Evolutionary conservation across 2,797 vertebrate species (phyloP), one percentile per base, ranked within the genome.

Genomic region (Alca torda): DNA sequence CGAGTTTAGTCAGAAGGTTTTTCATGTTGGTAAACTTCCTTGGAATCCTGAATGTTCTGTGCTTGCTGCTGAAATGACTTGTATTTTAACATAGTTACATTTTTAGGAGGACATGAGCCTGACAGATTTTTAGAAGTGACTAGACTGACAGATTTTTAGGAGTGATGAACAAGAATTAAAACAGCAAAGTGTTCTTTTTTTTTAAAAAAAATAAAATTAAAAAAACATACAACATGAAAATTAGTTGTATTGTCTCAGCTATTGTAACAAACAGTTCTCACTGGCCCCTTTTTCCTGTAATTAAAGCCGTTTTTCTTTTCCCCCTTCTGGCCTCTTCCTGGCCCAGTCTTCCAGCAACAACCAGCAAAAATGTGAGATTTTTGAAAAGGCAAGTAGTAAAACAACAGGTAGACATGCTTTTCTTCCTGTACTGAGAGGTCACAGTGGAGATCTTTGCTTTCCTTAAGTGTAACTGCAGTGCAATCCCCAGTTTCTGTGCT

Each of bases 251-350:
- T 94, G 56, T 91, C 76, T 87, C 26, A 15, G 74, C 87, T 90
- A 39, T 88, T 88, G 85, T 91, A 95, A 84, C 79, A 91, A 87
- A 12, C 33, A 82, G 69, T 91, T 90, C 89, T 91, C 82, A 86
- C 69, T 96, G 89, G 70, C 18, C 70, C 60, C 70, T 73, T 95
- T 91, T 96, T 97, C 96, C 96, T 95, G 94, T 96, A 93, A 95
- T 95, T 95, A 95, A 95, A 94, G 89, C 25, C n/a, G 78, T 95
- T 97, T 96, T 96, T 91, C 76, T 89, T 79, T 88, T 67, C 80
- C 79, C 74, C 39, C 20, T 90, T 79, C 91, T 90, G 94, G 94
- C 94, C 91, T 90, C 95, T 95, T 96, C 89, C 94, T 95, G 95
- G 90, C 72, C 89, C 48, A 16, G 9, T 33, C 45, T 91, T 95